Evolutionary conservation across 2,113 vertebrate genomes (phyloP).

Genomic region (Thunnus maccoyii): DNA sequence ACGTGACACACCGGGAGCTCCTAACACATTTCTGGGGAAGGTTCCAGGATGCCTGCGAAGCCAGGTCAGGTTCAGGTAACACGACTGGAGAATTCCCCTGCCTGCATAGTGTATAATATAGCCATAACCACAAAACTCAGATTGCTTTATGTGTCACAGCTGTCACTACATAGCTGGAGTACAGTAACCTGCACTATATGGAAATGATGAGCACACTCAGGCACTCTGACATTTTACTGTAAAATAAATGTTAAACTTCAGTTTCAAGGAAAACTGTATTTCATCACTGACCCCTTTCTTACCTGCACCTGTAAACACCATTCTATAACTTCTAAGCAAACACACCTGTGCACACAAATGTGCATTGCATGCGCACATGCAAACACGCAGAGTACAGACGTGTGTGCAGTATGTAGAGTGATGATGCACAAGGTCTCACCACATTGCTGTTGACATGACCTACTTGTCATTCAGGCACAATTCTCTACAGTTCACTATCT

Average conservation of each 20-base stretch:
- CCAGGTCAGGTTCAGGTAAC: conserved; percentile 36
- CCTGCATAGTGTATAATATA: neutral
- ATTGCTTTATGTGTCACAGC: neutral
- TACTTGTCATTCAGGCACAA: conserved; percentile 10
- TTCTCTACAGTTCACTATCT: neutral
- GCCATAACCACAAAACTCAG: neutral
- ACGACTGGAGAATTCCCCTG: neutral
- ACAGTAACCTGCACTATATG: neutral
- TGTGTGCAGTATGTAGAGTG: neutral
- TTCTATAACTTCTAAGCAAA: conserved; percentile 2
- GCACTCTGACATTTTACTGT: no score
- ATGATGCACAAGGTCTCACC: neutral
- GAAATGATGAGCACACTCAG: neutral
- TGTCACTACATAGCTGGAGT: neutral
- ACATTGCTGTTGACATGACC: conserved; percentile 32
- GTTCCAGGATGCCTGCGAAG: conserved; percentile 8
- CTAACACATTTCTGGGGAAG: conserved; percentile 31
- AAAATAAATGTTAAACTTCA: no score
- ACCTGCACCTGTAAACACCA: neutral
- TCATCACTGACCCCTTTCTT: neutral
- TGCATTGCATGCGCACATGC: neutral
- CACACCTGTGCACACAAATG: conserved; percentile 30
- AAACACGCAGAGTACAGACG: conserved; percentile 18
- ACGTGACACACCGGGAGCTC: conserved; percentile 19
- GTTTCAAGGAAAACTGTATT: no score